phyloP scores from a whole-genome alignment of 2,888 invertebrate species.

The Caenorhabditis sulstoni region DNA sequence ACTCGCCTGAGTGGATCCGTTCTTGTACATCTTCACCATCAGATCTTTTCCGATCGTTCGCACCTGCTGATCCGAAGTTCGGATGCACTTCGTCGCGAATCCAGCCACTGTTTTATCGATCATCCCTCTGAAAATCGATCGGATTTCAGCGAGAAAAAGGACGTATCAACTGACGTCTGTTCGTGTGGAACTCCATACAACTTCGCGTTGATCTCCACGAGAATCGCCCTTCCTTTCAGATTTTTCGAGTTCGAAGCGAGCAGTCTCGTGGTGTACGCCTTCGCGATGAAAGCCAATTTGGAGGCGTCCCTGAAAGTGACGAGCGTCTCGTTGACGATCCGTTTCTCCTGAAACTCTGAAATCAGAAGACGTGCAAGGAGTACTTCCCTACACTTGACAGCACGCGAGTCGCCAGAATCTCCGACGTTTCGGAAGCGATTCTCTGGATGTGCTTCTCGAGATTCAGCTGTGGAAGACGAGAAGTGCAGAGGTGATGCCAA shows the following conservation, averaged over 20 bases:
- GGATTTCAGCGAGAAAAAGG: not conserved
- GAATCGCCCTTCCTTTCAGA: constrained; percentile 53
- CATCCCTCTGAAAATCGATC: constrained; percentile 30
- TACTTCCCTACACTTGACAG: constrained; percentile 31
- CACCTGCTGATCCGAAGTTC: constrained; percentile 53
- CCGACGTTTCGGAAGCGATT: constrained; percentile 41
- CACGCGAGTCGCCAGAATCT: constrained; percentile 35
- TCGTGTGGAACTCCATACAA: constrained; percentile 51
- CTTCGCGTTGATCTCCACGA: constrained; percentile 40
- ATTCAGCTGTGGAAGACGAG: constrained; percentile 13
- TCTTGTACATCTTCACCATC: constrained; percentile 52
- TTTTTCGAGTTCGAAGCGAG: constrained; percentile 49
- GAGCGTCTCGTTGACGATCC: constrained; percentile 41
- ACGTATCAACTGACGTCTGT: constrained; percentile 17
- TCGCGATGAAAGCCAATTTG: constrained; percentile 32
- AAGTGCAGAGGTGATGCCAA: constrained; percentile 51
- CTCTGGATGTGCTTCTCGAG: constrained; percentile 34
- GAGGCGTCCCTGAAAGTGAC: constrained; percentile 45
- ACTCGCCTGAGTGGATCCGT: constrained; percentile 35
- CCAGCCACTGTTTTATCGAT: constrained; percentile 18
- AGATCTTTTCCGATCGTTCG: constrained; percentile 55
- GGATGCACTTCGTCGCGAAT: constrained; percentile 58
- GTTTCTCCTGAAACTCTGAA: constrained; percentile 45
- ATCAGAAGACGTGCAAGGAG: not conserved
- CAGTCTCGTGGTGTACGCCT: constrained; percentile 30